These are phyloP conservation scores for Hemitrygon akajei DNA, from an alignment of 2,797 vertebrate species.

Conservation along the genomic window DNA sequence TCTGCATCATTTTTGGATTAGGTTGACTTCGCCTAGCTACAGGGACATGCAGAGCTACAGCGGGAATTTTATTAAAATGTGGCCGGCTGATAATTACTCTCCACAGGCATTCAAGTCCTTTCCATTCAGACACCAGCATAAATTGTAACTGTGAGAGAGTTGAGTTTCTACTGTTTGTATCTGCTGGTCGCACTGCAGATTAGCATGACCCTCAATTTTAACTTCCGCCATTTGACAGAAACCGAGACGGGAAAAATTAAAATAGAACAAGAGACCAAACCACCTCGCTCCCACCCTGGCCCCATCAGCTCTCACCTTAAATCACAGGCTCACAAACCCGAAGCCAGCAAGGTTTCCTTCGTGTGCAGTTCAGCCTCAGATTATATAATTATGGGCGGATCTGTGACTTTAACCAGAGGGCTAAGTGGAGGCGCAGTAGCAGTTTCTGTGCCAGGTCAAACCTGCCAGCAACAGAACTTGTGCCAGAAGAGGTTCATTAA, in stretches of 20 bases:
- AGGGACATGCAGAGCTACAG: not conserved
- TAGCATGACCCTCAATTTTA: not conserved
- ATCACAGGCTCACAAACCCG: not conserved
- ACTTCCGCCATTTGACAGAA: not conserved
- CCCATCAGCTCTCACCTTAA: not conserved
- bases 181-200: not conserved
- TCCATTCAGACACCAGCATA: not conserved
- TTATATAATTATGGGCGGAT: not conserved
- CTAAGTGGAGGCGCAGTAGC: not conserved
- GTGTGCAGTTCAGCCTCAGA: not conserved
- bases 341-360: not conserved
- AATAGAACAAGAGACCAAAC: not conserved
- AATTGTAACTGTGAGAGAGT: not conserved
- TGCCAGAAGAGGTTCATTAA: not conserved
- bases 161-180: not conserved
- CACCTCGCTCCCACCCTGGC: not conserved
- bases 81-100: not conserved
- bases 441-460: not conserved
- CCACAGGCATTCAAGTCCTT: not conserved
- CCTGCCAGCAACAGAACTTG: not conserved
- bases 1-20: not conserved
- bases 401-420: not conserved
- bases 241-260: not conserved
- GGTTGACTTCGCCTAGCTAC: not conserved
- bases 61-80: not conserved